These are phyloP conservation scores for Hemiscyllium ocellatum DNA, from an alignment of 2,113 vertebrate species.

Conservation along the genomic window DNA sequence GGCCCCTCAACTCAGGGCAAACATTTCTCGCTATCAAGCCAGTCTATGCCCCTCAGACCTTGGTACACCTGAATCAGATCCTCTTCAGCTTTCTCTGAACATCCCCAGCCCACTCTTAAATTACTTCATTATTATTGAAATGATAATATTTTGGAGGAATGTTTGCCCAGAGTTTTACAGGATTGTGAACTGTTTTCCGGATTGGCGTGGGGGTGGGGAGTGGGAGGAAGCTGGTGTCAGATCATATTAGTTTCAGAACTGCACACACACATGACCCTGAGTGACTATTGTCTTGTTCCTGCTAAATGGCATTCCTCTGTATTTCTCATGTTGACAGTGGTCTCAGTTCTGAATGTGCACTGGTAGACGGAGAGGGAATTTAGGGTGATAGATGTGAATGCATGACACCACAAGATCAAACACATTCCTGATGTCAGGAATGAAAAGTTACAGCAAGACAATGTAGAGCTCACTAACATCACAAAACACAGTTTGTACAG, in stretches of 20 bases:
- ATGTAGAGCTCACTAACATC: not conserved
- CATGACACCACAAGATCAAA: not conserved
- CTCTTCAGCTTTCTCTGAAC: too few species aligned
- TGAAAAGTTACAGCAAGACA: not conserved
- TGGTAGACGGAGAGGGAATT: not conserved
- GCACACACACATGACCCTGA: not conserved
- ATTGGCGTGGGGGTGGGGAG: too few species aligned
- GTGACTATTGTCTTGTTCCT: too few species aligned
- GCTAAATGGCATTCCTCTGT: too few species aligned
- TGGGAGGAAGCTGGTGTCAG: too few species aligned
- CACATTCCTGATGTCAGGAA: not conserved
- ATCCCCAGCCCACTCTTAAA: not conserved
- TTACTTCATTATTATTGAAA: not conserved
- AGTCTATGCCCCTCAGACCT: too few species aligned
- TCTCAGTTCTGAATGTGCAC: not conserved
- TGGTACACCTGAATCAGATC: too few species aligned
- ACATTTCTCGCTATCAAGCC: too few species aligned
- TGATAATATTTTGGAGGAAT: not conserved
- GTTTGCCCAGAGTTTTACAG: not conserved
- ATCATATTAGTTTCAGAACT: too few species aligned
- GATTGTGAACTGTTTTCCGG: not conserved
- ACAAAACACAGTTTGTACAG: not conserved
- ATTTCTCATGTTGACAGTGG: not conserved
- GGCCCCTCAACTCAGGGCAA: too few species aligned
- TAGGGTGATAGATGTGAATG: not conserved